phyloP scores from a whole-genome alignment of 2,797 vertebrate species.

The Okamejei kenojei region DNA sequence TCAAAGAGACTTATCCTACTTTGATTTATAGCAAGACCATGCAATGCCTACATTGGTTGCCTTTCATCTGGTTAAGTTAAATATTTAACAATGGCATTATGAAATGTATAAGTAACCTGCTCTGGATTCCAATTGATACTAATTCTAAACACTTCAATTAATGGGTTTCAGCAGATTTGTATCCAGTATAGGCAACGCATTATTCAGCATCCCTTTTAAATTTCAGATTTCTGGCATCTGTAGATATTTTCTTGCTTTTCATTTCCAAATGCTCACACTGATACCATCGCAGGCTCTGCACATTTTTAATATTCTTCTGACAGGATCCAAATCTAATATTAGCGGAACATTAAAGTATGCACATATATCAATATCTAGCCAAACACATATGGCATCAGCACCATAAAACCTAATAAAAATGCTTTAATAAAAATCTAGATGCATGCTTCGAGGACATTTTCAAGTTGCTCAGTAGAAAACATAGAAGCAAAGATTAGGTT shows the following conservation, averaged over 20 bases:
- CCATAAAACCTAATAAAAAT: background rate
- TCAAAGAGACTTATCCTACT: background rate
- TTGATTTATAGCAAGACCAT: background rate
- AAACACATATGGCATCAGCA: background rate
- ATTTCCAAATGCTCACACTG: background rate
- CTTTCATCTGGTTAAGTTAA: background rate
- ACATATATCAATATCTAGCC: background rate
- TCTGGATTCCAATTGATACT: background rate
- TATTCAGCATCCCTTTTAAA: too few relatives aligned
- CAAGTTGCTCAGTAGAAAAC: background rate
- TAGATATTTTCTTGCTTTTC: too few relatives aligned
- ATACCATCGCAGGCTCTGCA: background rate
- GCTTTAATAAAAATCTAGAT: background rate
- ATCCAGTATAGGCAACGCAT: background rate
- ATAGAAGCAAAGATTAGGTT: background rate
- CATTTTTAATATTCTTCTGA: background rate
- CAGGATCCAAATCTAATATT: background rate
- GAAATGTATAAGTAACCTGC: background rate
- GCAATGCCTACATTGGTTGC: background rate
- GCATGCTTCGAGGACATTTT: background rate
- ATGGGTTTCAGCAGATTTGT: background rate
- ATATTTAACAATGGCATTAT: background rate
- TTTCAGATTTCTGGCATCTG: too few relatives aligned
- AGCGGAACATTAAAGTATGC: background rate
- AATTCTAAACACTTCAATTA: background rate